A percentile compares a stretch with the other conserved stretches of the same genome.
Conservation (phyloP, 2,113 vertebrate genomes). For the Corvus cornix region DNA sequence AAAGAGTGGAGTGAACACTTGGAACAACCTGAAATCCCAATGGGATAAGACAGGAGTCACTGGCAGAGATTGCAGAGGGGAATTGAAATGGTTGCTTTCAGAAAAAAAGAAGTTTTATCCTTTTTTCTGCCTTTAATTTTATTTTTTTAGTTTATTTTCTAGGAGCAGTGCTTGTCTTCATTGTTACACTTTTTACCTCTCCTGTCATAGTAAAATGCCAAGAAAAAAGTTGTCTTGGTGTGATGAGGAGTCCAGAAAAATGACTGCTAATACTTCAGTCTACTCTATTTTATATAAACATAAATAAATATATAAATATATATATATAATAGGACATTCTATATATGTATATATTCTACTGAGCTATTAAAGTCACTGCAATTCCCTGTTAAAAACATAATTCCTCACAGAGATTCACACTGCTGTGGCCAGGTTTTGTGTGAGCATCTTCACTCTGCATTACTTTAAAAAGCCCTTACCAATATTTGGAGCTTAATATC, state of each 20-base stretch:
- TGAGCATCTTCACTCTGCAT: neutral
- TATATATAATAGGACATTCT: no score
- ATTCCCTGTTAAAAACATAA: neutral
- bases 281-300: neutral
- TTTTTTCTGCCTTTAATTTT: no score
- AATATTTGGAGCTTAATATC: neutral
- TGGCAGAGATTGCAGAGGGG: neutral
- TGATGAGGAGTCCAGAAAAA: neutral
- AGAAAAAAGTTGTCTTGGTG: neutral
- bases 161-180: neutral
- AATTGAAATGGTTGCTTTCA: neutral
- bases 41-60: neutral
- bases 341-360: neutral
- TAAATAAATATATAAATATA: neutral
- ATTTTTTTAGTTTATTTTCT: neutral
- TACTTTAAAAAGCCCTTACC: neutral
- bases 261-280: neutral
- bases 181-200: neutral
- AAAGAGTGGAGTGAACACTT: neutral
- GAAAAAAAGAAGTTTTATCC: fast-evolving
- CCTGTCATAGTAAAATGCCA: neutral
- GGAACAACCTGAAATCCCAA: neutral
- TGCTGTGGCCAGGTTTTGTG: neutral
- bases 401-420: fast-evolving
- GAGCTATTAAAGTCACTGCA: neutral